Conservation (phyloP, 2,888 invertebrate species). For the Acleris laterana region DNA sequence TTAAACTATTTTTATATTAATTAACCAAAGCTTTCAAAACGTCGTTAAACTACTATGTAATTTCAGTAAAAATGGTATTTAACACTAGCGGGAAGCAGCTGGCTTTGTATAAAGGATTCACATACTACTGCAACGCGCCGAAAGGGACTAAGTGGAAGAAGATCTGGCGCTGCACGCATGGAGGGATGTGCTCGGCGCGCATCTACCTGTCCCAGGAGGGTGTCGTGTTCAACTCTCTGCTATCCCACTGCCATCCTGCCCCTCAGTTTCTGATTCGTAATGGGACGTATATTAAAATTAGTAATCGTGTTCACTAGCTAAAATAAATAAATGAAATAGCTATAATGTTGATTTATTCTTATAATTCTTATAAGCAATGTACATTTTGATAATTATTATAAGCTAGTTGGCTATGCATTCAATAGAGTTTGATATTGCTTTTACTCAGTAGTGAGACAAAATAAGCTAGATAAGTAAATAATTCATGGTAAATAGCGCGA, state of each 20-base stretch:
- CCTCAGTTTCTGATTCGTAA: constrained; percentile 13
- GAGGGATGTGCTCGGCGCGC: constrained; percentile 17
- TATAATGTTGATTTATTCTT: not conserved
- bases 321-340: not conserved
- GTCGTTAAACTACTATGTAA: not conserved
- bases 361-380: too few relatives aligned
- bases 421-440: too few relatives aligned
- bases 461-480: too few relatives aligned
- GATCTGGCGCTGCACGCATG: constrained; percentile 22
- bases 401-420: too few relatives aligned
- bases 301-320: too few relatives aligned
- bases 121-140: constrained; percentile 26
- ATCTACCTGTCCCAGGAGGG: constrained; percentile 15
- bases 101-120: constrained; percentile 34
- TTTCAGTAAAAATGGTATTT: constrained; percentile 21
- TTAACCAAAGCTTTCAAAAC: not conserved
- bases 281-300: constrained; percentile 17
- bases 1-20: too few relatives aligned
- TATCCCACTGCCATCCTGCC: constrained; percentile 12
- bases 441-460: too few relatives aligned
- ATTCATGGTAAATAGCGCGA: too few relatives aligned
- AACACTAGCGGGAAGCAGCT: constrained; percentile 34
- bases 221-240: constrained; percentile 5
- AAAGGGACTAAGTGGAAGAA: constrained; percentile 19
- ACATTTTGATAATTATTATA: too few relatives aligned